Conservation (phyloP, 2,113 vertebrate genomes). For the Passer domesticus region DNA sequence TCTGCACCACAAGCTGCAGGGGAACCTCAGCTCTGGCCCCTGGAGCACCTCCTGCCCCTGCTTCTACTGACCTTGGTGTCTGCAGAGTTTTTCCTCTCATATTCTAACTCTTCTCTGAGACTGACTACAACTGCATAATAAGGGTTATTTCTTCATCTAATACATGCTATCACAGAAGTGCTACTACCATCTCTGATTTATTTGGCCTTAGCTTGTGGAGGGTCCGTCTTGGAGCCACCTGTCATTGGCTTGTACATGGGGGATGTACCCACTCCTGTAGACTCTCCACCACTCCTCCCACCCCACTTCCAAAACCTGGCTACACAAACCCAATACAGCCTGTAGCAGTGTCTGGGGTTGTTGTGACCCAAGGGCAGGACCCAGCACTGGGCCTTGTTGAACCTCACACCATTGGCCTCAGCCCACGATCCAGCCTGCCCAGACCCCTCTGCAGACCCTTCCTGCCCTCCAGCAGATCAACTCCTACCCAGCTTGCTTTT, state of each 20-base stretch:
- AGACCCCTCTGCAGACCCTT: not conserved
- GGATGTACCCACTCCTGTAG: not conserved
- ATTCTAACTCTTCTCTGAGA: not conserved
- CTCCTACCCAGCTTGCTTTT: not conserved
- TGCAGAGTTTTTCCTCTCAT: not conserved
- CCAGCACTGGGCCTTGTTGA: not conserved
- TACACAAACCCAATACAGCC: not conserved
- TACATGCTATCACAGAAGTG: not conserved
- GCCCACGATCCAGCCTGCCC: not conserved
- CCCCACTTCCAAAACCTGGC: not conserved
- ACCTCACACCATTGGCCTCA: rapidly evolving
- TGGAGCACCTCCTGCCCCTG: rapidly evolving
- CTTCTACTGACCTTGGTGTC: not conserved
- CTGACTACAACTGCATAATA: rapidly evolving
- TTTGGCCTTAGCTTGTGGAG: not conserved
- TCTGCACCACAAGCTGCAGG: not conserved
- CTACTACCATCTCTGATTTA: not conserved
- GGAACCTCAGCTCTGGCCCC: not conserved
- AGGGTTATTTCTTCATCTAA: not conserved
- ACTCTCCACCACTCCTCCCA: no score
- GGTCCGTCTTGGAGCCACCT: not conserved
- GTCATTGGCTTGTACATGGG: not conserved
- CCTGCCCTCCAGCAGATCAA: not conserved
- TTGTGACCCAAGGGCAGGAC: not conserved
- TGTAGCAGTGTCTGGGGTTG: not conserved